Conservation (phyloP, 2,888 invertebrate genomes). For the Drosophila stalkeri region DNA sequence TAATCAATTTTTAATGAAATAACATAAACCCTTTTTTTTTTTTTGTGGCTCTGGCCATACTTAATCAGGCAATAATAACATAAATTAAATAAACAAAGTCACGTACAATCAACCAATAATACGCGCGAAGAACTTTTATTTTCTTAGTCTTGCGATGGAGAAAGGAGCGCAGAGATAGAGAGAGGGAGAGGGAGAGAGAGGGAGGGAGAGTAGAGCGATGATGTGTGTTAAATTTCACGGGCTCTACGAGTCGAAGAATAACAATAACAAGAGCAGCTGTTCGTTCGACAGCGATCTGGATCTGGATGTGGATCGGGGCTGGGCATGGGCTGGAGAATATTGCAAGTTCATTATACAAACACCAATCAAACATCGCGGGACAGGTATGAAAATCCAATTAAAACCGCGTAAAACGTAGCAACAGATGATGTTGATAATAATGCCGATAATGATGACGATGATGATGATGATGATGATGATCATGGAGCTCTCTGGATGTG, state of each 20-base stretch:
- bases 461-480: conserved; percentile 49
- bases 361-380: conserved; percentile 72
- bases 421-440: conserved; percentile 55
- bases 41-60: conserved; percentile 44
- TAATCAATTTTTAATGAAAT: conserved; percentile 76
- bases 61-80: conserved; percentile 80
- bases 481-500: conserved; percentile 42
- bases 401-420: conserved; percentile 65
- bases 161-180: conserved; percentile 4
- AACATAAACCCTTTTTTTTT: conserved; percentile 49
- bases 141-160: conserved; percentile 33
- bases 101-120: conserved; percentile 47
- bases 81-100: conserved; percentile 78
- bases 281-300: conserved; percentile 28
- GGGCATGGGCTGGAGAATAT: conserved; percentile 55
- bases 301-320: conserved; percentile 5
- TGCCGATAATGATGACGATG: conserved; percentile 36
- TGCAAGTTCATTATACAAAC: conserved; percentile 81
- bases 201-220: conserved; percentile 37
- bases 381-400: conserved; percentile 81
- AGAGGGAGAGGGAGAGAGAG: neutral
- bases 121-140: conserved; percentile 56
- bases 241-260: conserved; percentile 40
- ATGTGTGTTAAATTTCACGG: conserved; percentile 80
- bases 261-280: conserved; percentile 63